These are phyloP conservation scores for Triops longicaudatus DNA, from an alignment of 1,140 invertebrate species.

Conservation along the genomic window DNA sequence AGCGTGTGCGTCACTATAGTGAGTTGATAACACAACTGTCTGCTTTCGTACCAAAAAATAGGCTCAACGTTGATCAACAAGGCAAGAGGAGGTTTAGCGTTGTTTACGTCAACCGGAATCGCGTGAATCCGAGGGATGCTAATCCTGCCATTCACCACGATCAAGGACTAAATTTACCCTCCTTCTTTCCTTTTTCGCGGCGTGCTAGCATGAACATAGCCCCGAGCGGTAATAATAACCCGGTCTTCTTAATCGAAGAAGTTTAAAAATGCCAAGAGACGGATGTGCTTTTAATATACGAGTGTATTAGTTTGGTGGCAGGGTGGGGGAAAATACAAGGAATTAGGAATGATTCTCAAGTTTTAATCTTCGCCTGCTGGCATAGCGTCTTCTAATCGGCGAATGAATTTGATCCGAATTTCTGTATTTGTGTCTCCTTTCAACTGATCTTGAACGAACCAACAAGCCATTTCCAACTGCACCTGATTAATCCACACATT, in stretches of 20 bases:
- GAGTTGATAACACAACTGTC: background rate
- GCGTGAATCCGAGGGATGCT: background rate
- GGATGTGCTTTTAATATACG: background rate
- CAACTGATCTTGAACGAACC: constrained; percentile 78
- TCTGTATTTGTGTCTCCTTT: constrained; percentile 93
- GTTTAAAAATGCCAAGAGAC: background rate
- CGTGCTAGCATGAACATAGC: background rate
- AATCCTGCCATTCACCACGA: background rate
- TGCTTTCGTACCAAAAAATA: background rate
- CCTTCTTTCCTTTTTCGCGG: background rate
- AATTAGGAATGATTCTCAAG: background rate
- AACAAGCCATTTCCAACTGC: constrained; percentile 58
- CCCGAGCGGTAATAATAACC: background rate
- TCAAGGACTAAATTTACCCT: background rate
- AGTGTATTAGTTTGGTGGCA: constrained; percentile 23
- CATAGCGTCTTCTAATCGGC: constrained; percentile 91
- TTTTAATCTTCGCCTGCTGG: constrained; percentile 94
- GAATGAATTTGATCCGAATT: constrained; percentile 88
- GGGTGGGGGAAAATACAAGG: constrained; percentile 23
- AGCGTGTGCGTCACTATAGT: background rate
- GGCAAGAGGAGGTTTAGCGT: background rate
- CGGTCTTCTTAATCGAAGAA: background rate
- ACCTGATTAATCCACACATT: constrained; percentile 40
- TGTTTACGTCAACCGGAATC: background rate
- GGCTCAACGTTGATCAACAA: background rate